Base-by-base conservation (phyloP, 2,797 vertebrate genomes). In the Coranthus polyacanthus region DNA sequence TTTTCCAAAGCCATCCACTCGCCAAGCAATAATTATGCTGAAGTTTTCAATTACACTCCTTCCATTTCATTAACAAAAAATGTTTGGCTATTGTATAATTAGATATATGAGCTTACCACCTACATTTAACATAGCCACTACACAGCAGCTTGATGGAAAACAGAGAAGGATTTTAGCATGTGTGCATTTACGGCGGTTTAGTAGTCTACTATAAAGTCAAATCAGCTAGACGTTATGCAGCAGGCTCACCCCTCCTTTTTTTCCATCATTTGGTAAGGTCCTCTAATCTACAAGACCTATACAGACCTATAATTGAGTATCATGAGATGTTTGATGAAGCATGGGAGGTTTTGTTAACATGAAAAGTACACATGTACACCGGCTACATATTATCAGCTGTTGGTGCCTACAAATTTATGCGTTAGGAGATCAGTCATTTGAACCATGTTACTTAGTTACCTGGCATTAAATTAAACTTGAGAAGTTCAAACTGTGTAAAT, bases 21-120 rank as follows among this genome's bases (percentile, higher is more conserved):
- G 84, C 90, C 90, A 90, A 89, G 90, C 86, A 92, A 91, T 93
- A 93, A 94, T 94, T 94, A 93, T 79, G 82, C 87, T 88, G 90
- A 93, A 93, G 92, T 94, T 94, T 93, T 93, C 88, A 94, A 93
- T 94, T 93, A 93, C 90, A 87, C 89, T 84, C 74, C 90, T 88
- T 93, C 91, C 90, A 92, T 94, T 94, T 93, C 91, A 94, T 94
- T 93, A 94, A 91, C 88, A 92, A 93, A 93, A 94, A 93, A 92
- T 92, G 88, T 93, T 93, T 89, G 88, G 87, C 90, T 92, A 93
- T 94, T 93, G 92, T 92, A 94, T 93, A 94, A 94, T 94, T 95
- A 94, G 91, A 93, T 93, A 93, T 92, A 93, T 92, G 89, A 94
- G 89, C 89, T 94, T 92, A 92, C 91, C 91, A 91, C 92, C 93